A percentile compares a stretch with the other conserved stretches of the same genome.
phyloP scores from a whole-genome alignment of 2,797 vertebrate species.

The Helostoma temminkii region DNA sequence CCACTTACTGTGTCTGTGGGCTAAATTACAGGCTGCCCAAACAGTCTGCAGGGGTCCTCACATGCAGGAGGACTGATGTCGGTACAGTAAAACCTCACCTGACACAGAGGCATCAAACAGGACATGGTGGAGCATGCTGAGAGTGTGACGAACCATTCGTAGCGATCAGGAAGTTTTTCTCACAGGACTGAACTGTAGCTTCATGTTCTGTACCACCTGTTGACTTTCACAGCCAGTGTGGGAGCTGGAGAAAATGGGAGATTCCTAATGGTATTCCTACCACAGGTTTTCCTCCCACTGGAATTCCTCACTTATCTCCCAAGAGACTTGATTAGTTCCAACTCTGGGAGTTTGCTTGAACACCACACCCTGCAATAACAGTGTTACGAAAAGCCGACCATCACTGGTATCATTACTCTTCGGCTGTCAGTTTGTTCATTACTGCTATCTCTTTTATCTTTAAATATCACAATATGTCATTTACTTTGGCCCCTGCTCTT shows the following conservation, averaged over 20 bases:
- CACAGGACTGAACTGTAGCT: not conserved
- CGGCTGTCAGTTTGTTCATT: not conserved
- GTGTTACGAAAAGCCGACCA: not conserved
- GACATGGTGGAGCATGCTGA: not conserved
- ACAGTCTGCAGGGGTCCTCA: constrained; percentile 16
- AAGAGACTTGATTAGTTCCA: constrained; percentile 37
- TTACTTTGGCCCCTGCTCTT: not conserved
- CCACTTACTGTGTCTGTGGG: constrained; percentile 50
- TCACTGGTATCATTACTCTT: not conserved
- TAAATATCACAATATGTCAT: not conserved
- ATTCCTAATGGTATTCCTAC: constrained; percentile 30
- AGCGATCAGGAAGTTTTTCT: constrained; percentile 8
- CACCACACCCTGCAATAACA: constrained; percentile 5
- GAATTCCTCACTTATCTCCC: constrained; percentile 59
- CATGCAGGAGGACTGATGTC: not conserved
- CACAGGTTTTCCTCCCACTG: constrained; percentile 52
- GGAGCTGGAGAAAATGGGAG: constrained; percentile 43
- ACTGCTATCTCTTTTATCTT: not conserved
- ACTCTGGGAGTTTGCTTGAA: constrained; percentile 17
- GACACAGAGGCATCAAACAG: not conserved
- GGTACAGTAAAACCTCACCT: not conserved
- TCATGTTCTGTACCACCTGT: constrained; percentile 45
- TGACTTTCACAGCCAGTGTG: constrained; percentile 28
- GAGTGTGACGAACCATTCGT: not conserved
- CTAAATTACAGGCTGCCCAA: constrained; percentile 24